Evolutionary conservation across 2,797 vertebrate genomes (phyloP).

Genomic region (Fistularia commersonii): DNA sequence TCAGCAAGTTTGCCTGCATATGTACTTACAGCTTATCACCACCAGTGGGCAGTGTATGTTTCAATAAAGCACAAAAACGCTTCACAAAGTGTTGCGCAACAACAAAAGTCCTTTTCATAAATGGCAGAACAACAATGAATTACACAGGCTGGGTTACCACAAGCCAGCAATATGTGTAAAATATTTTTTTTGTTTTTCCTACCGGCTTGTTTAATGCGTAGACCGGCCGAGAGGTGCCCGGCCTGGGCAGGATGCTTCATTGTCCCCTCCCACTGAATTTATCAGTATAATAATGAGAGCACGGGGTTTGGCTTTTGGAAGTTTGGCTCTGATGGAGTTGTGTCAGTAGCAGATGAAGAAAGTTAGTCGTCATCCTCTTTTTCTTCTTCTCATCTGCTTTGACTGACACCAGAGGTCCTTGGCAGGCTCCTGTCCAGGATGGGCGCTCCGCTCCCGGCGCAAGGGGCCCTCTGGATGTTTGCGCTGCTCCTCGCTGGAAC

Average conservation of each 20-base stretch:
- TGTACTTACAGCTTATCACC: too few species aligned
- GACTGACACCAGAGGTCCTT: constrained; percentile 21
- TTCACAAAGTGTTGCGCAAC: too few species aligned
- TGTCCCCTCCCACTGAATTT: constrained; percentile 35
- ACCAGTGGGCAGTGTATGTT: too few species aligned
- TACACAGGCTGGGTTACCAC: too few species aligned
- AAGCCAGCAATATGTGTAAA: too few species aligned
- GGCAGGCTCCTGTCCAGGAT: constrained; percentile 53
- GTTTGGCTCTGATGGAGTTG: constrained; percentile 61
- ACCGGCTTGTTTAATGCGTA: too few species aligned
- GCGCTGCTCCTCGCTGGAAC: constrained; percentile 27
- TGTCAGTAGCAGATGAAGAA: constrained; percentile 25
- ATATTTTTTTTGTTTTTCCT: too few species aligned
- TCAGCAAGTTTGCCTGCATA: too few species aligned
- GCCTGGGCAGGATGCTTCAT: constrained; percentile 26
- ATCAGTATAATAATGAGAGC: constrained; percentile 26
- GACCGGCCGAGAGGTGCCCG: background rate
- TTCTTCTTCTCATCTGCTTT: constrained; percentile 11
- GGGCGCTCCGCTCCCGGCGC: constrained; percentile 37
- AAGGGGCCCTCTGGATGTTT: constrained; percentile 30
- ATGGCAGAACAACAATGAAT: too few species aligned
- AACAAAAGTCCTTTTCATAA: too few species aligned
- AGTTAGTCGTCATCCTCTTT: background rate
- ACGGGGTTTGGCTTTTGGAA: constrained; percentile 30
- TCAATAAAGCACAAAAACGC: too few species aligned